Evolutionary conservation across 1,140 invertebrate species (phyloP), one percentile per base, ranked within the genome.

Genomic region (Drosophila virilis): DNA sequence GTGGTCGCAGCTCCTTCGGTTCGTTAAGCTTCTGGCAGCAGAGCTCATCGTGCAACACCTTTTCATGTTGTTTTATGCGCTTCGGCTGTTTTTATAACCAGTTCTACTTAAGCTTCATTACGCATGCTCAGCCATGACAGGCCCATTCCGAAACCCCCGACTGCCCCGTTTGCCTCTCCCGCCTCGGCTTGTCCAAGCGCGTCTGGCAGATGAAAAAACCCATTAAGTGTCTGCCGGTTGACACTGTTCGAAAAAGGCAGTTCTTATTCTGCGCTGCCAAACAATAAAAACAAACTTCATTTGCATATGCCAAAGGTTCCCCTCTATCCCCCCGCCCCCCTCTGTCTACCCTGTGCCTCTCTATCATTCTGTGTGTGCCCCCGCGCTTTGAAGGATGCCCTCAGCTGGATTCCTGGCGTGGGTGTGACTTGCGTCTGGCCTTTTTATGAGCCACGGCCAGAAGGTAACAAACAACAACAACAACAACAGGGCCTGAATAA

Each of bases 61-160:
- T 65, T 61, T 46, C 42, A 69, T 48, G 55, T 60, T 40, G 22
- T 58, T 68, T 57, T 58, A 17, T 52, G 54, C 45, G 43, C 57
- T 65, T 68, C 52, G 59, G 59, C 51, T 37, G 43, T 67, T 77
- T 64, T 78, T 88, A 86, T 88, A 86, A 86, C 83, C 83, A 86
- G 83, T 88, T 86, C 83, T 86, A 88, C 83, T 86, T 86, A 86
- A 86, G 83, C 83, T 86, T 86, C 83, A 86, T 86, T 86, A 86
- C 83, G 83, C 83, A 86, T 86, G 83, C 83, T 88, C 84, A 86
- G 83, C 83, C 83, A 86, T 88, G 83, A 89, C 83, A 83, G 73
- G 43, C 46, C 61, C 82, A 68, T 71, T 85, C 65, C 57, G 54
- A 17, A 40, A 38, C 46, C 52, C 79, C 12, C 54, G 52, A 9